Conservation (phyloP, 2,888 invertebrate genomes). For the Busseola fusca region DNA sequence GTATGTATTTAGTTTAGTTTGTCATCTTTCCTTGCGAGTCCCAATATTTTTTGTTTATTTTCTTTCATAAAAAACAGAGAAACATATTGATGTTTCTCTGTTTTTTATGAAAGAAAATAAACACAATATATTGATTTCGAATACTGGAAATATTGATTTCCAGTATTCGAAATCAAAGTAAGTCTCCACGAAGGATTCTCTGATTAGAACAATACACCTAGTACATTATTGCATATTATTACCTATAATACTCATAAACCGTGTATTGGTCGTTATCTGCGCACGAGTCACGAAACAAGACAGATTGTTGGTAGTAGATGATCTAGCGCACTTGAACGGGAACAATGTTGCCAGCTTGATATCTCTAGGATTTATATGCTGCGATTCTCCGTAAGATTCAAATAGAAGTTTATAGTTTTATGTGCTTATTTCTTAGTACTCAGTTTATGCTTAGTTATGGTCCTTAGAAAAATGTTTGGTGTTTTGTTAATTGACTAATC, state of each 20-base stretch:
- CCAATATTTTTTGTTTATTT: not conserved
- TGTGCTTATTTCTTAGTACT: not conserved
- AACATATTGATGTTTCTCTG: not conserved
- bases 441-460: not conserved
- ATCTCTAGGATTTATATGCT: conserved; percentile 45
- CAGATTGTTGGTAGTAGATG: conserved; percentile 36
- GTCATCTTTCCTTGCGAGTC: not conserved
- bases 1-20: not conserved
- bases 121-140: not conserved
- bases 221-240: conserved; percentile 23
- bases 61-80: not conserved
- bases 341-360: conserved; percentile 44
- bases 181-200: not conserved
- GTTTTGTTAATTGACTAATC: not conserved
- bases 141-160: too few relatives aligned
- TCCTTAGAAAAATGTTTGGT: not conserved
- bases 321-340: conserved; percentile 25
- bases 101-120: not conserved
- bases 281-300: conserved; percentile 43
- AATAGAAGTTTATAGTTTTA: conserved; percentile 7
- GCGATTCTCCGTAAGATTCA: conserved; percentile 22
- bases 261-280: conserved; percentile 38
- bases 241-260: conserved; percentile 34
- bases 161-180: not conserved
- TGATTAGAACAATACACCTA: conserved; percentile 6